Percentiles rank a stretch among this genome's conserved stretches.
Conservation (phyloP, 2,797 vertebrate species). For the Sebastes oblongus region DNA sequence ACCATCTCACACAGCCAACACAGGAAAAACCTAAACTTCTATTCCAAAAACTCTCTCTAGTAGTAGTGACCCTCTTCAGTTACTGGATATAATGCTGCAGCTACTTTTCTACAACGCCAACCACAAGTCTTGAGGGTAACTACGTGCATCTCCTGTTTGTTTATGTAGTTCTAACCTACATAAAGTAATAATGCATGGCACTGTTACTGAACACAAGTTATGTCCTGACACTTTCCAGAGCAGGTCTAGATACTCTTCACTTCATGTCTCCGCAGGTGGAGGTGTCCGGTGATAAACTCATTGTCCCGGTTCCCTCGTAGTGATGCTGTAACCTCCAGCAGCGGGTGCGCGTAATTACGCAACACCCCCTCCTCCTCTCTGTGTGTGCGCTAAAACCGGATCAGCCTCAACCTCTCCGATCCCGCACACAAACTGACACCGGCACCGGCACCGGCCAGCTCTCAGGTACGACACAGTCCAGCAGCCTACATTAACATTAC, state of each 20-base stretch:
- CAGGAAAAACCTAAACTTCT: too few relatives aligned
- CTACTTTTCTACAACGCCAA: too few relatives aligned
- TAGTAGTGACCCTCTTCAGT: too few relatives aligned
- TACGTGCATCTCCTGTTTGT: not conserved
- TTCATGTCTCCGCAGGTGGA: not conserved
- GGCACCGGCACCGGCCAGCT: conserved; percentile 42
- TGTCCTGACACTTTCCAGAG: not conserved
- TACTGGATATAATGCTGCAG: too few relatives aligned
- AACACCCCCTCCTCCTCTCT: conserved; percentile 46
- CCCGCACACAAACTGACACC: conserved; percentile 59
- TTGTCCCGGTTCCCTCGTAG: conserved; percentile 15
- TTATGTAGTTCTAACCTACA: not conserved
- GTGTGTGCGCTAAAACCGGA: conserved; percentile 58
- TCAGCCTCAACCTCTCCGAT: conserved; percentile 58
- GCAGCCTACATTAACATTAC: not conserved
- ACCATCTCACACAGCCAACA: not conserved
- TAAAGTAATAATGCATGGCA: not conserved
- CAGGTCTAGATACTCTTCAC: not conserved
- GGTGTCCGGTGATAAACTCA: not conserved
- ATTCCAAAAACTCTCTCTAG: too few relatives aligned
- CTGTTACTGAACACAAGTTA: not conserved
- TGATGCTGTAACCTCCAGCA: conserved; percentile 45
- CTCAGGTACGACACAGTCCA: conserved; percentile 68
- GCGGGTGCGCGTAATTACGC: conserved; percentile 68
- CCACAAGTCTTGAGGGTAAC: not conserved